These are phyloP conservation scores for Ceyx cyanopectus DNA, from an alignment of 2,113 vertebrate species.

Conservation along the genomic window DNA sequence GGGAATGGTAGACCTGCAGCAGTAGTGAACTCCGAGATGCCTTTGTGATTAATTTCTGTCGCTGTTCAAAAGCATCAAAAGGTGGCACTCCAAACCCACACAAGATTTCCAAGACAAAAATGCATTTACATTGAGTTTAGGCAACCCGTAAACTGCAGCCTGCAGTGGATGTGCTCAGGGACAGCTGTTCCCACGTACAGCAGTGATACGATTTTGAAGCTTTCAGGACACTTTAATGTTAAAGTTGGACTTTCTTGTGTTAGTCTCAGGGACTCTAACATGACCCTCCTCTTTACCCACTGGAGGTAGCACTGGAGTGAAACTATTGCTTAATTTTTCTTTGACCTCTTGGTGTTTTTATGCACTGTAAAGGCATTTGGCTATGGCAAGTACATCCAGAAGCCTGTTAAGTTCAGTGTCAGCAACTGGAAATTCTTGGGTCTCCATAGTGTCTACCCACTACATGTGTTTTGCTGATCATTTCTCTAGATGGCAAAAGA, in stretches of 20 bases:
- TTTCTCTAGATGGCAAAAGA: background rate
- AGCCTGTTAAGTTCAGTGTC: background rate
- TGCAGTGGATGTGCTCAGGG: background rate
- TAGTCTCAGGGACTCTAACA: background rate
- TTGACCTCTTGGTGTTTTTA: background rate
- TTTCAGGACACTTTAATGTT: background rate
- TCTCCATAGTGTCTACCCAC: background rate
- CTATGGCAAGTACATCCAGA: background rate
- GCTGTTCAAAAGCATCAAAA: conserved; percentile 34
- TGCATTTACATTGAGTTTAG: background rate
- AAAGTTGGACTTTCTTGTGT: background rate
- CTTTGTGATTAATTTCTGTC: background rate
- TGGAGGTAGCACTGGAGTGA: background rate
- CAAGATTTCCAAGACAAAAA: background rate
- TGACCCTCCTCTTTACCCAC: background rate
- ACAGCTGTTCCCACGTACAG: background rate
- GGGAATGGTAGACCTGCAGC: background rate
- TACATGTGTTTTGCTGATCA: background rate
- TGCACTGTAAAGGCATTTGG: background rate
- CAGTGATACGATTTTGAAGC: background rate
- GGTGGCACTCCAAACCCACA: conserved; percentile 71
- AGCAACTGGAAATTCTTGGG: conserved; percentile 43
- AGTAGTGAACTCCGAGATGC: background rate
- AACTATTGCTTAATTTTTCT: background rate
- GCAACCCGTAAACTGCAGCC: background rate